These are phyloP conservation scores for Tangara arthus DNA, from an alignment of 2,797 vertebrate species.

Conservation along the genomic window DNA sequence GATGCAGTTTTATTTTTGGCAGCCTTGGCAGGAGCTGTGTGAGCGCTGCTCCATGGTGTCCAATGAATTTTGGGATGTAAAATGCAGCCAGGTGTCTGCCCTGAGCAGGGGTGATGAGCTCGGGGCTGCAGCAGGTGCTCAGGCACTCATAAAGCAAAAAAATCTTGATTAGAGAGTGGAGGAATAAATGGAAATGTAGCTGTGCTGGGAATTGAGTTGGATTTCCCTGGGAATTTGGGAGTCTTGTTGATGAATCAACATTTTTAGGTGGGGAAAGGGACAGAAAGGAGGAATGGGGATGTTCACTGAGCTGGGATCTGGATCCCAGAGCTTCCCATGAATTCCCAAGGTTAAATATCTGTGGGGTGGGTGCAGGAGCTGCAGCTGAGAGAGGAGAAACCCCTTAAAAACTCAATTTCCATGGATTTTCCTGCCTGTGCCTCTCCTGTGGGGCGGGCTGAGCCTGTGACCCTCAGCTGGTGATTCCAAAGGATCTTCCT, in stretches of 20 bases:
- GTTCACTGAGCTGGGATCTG: neutral
- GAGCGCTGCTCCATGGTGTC: neutral
- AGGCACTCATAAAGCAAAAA: neutral
- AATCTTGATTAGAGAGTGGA: neutral
- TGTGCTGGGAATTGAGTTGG: neutral
- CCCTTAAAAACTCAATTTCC: rapidly evolving
- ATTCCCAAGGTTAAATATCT: neutral
- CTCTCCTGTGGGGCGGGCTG: rapidly evolving
- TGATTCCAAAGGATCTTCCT: neutral
- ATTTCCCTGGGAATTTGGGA: neutral
- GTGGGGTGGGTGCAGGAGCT: neutral
- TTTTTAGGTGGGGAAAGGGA: neutral
- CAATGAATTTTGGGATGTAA: neutral
- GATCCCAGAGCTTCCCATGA: rapidly evolving
- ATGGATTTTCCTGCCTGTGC: rapidly evolving
- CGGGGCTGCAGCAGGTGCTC: neutral
- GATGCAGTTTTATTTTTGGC: neutral
- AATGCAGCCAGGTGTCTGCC: neutral
- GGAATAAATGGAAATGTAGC: neutral
- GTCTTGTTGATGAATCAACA: rapidly evolving
- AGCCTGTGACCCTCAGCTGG: neutral
- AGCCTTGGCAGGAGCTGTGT: neutral
- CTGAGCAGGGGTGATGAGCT: neutral
- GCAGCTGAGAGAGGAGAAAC: neutral
- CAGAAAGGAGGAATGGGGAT: neutral